These are phyloP conservation scores for Chlorocebus sabaeus DNA, from an alignment of 2,113 vertebrate species.

Conservation along the genomic window DNA sequence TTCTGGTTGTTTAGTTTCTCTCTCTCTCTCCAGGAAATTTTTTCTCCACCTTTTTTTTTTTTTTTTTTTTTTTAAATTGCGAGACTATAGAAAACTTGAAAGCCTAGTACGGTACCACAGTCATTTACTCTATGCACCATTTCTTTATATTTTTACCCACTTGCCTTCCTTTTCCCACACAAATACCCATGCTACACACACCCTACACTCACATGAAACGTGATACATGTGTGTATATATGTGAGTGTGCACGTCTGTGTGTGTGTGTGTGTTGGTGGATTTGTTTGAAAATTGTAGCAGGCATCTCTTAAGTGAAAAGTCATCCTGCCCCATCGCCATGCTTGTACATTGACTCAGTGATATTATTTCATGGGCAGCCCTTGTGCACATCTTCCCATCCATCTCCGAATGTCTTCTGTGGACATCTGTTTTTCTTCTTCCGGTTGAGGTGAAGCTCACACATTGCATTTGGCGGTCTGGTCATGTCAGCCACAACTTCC, in stretches of 20 bases:
- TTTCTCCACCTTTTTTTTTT: not conserved
- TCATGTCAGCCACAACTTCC: not conserved
- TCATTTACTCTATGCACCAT: not conserved
- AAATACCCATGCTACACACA: accelerated
- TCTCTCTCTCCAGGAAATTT: not conserved
- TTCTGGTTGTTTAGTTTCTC: not conserved
- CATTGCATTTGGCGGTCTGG: not conserved
- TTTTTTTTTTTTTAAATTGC: not conserved
- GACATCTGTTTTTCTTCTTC: not conserved
- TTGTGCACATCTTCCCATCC: no score
- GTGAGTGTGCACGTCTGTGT: not conserved
- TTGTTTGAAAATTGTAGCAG: not conserved
- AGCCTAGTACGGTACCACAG: not conserved
- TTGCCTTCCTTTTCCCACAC: not conserved
- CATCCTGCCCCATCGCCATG: not conserved
- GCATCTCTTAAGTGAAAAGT: not conserved
- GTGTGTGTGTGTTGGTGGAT: not conserved
- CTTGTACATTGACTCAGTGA: not conserved
- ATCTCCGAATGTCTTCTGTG: accelerated
- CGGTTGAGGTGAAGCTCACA: not conserved
- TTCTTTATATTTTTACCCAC: not conserved
- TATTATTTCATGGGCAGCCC: not conserved
- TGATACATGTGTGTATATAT: not conserved
- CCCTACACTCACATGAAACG: not conserved
- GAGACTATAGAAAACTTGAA: not conserved